Percentiles rank a stretch among this genome's conserved stretches.
Conservation (phyloP, 2,888 invertebrate species). For the Entomobrya proxima region DNA sequence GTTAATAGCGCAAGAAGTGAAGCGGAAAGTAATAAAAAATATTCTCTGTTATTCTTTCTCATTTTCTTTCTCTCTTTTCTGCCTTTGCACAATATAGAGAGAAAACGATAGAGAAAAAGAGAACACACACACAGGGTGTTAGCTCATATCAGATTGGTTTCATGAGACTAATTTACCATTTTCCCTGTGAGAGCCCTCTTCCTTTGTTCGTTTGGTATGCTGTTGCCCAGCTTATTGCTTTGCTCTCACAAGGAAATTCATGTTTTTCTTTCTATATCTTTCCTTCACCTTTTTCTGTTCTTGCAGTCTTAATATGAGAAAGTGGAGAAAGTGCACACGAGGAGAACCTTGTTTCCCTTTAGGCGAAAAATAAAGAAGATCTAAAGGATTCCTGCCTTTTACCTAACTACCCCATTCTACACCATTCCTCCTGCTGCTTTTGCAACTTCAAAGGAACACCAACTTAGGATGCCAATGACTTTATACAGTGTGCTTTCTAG, state of each 20-base stretch:
- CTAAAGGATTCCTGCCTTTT: conserved; percentile 11
- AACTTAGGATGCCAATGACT: conserved; percentile 25
- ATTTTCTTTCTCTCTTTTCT: background rate
- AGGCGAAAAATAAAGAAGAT: conserved; percentile 41
- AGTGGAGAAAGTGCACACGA: background rate
- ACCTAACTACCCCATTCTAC: background rate
- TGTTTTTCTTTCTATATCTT: background rate
- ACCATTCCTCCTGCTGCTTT: background rate
- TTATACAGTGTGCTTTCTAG: background rate
- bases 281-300: background rate
- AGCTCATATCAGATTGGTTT: conserved; percentile 65
- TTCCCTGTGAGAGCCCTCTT: conserved; percentile 26
- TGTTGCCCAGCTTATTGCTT: background rate
- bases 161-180: conserved; percentile 71
- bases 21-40: conserved; percentile 64
- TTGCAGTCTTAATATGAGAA: background rate
- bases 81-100: background rate
- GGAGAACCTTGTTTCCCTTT: background rate
- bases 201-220: background rate
- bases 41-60: conserved; percentile 28
- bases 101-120: background rate
- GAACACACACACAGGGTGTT: conserved; percentile 35
- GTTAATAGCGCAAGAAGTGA: conserved; percentile 48
- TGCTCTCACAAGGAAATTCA: background rate
- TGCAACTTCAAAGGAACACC: background rate